phyloP scores from a whole-genome alignment of 1,140 invertebrate species.

The Eriosoma lanigerum region DNA sequence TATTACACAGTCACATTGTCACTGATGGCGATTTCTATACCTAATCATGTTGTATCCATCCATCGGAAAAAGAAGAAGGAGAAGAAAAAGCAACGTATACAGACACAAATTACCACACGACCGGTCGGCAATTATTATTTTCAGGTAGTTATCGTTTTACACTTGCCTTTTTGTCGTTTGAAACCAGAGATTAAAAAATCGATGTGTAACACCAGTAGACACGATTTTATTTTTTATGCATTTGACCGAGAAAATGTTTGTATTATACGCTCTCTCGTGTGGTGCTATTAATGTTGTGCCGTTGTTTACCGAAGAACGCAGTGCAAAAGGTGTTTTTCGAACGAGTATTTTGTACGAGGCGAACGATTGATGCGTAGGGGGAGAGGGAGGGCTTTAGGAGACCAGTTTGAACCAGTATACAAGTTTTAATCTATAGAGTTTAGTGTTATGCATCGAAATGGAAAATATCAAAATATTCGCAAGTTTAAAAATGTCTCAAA shows the following conservation, averaged over 20 bases:
- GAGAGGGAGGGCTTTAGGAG: slow-evolving; percentile 16
- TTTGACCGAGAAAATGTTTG: not conserved
- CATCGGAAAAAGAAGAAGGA: not conserved
- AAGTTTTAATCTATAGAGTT: not conserved
- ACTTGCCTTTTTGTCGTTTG: too few species aligned
- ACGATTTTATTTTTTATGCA: not conserved
- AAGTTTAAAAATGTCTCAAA: too few species aligned
- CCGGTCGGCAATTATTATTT: not conserved
- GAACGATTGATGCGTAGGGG: not conserved
- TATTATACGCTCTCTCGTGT: not conserved
- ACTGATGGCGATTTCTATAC: too few species aligned
- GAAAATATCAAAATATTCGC: not conserved
- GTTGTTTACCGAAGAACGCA: not conserved
- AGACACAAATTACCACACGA: too few species aligned
- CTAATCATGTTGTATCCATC: too few species aligned
- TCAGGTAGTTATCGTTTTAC: not conserved
- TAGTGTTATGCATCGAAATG: not conserved
- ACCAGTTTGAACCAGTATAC: slow-evolving; percentile 20
- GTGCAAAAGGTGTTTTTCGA: slow-evolving; percentile 25
- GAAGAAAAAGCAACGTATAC: too few species aligned
- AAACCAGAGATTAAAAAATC: too few species aligned
- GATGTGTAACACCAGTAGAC: too few species aligned
- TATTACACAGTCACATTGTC: too few species aligned
- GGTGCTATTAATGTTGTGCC: slow-evolving; percentile 4
- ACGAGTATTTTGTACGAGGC: not conserved